A percentile compares a stretch with the other conserved stretches of the same genome.
These are phyloP conservation scores for Podiceps cristatus DNA, from an alignment of 2,113 vertebrate genomes.

Conservation along the genomic window DNA sequence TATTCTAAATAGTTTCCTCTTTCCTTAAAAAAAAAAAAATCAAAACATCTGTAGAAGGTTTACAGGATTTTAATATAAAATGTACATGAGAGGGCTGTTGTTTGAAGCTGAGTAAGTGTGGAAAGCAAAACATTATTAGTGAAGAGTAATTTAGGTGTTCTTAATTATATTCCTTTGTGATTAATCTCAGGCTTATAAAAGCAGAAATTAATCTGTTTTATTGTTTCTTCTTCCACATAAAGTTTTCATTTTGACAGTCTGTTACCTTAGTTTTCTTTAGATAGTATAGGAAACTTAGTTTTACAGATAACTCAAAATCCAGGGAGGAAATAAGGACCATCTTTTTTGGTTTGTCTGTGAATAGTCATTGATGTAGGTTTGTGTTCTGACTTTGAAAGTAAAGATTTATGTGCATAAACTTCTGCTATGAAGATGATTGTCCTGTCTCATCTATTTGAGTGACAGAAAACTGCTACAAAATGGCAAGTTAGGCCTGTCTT, in stretches of 20 bases:
- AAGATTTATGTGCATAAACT: neutral
- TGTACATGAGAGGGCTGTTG: neutral
- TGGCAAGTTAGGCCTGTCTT: neutral
- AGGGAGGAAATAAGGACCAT: neutral
- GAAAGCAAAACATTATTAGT: constrained; percentile 1
- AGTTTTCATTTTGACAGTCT: neutral
- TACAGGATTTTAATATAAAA: neutral
- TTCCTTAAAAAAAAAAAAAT: neutral
- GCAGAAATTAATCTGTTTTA: neutral
- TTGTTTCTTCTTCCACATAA: neutral
- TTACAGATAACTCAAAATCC: neutral
- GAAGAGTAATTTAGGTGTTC: constrained; percentile 34
- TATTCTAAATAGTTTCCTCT: neutral
- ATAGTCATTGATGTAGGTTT: neutral
- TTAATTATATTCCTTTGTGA: neutral
- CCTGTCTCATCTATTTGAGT: neutral
- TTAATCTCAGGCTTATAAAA: neutral
- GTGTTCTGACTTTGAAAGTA: neutral
- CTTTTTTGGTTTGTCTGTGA: neutral
- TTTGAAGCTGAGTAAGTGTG: neutral
- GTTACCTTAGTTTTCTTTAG: neutral
- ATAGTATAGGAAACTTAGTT: neutral
- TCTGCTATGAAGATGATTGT: neutral
- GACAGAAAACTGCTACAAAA: neutral
- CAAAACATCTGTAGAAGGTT: neutral